Percentiles rank a stretch among this genome's conserved stretches.
Evolutionary conservation across 2,888 invertebrate genomes (phyloP).

Genomic region (Sisyra nigra): DNA sequence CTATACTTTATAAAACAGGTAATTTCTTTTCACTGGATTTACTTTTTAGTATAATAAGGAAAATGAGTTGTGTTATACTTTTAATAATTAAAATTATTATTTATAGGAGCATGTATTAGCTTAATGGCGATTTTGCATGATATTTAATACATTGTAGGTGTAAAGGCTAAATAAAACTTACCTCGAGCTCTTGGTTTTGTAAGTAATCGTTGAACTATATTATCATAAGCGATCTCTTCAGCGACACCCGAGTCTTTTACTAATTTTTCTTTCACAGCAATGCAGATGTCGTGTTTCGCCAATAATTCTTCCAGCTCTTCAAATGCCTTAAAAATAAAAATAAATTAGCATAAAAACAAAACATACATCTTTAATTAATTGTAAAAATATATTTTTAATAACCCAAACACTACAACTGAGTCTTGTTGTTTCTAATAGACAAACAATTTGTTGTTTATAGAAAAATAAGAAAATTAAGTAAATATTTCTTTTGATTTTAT

Average conservation of each 20-base stretch:
- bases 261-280: slow-evolving; percentile 85
- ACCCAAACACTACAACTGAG: no score
- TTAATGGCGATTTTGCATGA: no score
- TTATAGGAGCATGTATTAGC: no score
- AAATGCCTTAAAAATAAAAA: slow-evolving; percentile 57
- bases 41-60: not conserved
- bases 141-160: not conserved
- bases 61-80: not conserved
- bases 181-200: slow-evolving; percentile 82
- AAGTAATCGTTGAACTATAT: slow-evolving; percentile 68
- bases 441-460: no score
- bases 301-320: slow-evolving; percentile 81
- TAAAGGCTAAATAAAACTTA: slow-evolving; percentile 27
- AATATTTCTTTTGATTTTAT: no score
- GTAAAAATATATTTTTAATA: no score
- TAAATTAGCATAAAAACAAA: slow-evolving; percentile 1
- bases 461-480: no score
- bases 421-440: no score
- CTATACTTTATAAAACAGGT: not conserved
- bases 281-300: slow-evolving; percentile 73
- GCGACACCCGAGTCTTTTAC: slow-evolving; percentile 94
- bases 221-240: slow-evolving; percentile 71
- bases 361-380: not conserved
- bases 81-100: not conserved
- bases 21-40: not conserved